Evolutionary conservation across 35 echinoderm and acorn worm species (phyloP).

Genomic region (Heliocidaris tuberculata): DNA sequence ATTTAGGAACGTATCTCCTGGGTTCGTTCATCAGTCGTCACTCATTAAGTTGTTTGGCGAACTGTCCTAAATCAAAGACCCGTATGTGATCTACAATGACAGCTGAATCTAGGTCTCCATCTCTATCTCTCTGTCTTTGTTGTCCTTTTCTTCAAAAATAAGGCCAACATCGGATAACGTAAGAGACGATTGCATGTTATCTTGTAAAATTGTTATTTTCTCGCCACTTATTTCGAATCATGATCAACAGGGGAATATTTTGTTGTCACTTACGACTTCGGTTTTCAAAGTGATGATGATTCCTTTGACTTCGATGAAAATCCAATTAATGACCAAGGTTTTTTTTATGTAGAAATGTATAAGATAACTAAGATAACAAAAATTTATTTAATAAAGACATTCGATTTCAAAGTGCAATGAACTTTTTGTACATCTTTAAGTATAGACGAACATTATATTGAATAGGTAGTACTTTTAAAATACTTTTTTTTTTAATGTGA

Average conservation of each 20-base stretch:
- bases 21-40: background rate
- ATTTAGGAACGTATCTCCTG: background rate
- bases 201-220: background rate
- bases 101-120: background rate
- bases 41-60: constrained; percentile 11
- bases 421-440: too few species aligned
- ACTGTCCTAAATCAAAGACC: background rate
- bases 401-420: too few species aligned
- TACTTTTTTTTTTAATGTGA: too few species aligned
- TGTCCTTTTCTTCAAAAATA: background rate
- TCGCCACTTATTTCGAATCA: background rate
- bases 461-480: too few species aligned
- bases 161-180: background rate
- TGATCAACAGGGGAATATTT: background rate
- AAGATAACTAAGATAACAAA: too few species aligned
- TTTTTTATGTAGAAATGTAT: background rate
- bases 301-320: background rate
- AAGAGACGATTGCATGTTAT: background rate
- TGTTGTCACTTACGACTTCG: background rate
- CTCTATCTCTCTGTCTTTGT: background rate
- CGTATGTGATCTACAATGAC: background rate
- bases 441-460: too few species aligned
- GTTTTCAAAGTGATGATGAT: background rate
- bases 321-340: background rate
- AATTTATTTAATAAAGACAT: too few species aligned